Evolutionary conservation across 92 coral and sea anemone genomes (phyloP).

Genomic region (Porites rus): DNA sequence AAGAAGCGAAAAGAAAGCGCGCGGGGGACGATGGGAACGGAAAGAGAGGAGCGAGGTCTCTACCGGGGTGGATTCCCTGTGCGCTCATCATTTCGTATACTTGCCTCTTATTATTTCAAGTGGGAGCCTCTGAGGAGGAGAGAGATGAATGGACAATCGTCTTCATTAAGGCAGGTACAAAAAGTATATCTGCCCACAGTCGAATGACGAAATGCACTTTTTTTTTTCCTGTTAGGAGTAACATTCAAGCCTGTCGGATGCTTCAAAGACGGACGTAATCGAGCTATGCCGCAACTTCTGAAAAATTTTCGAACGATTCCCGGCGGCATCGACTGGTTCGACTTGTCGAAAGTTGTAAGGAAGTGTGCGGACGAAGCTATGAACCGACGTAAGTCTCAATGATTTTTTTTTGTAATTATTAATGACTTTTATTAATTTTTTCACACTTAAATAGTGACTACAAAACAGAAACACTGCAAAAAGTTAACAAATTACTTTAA

Average conservation of each 20-base stretch:
- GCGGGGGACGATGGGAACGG: no score
- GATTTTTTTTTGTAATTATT: neutral
- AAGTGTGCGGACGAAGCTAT: constrained; percentile 59
- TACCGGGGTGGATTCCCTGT: no score
- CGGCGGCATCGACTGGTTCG: constrained; percentile 75
- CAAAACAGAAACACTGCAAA: neutral
- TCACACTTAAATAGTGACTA: neutral
- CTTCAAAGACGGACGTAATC: constrained; percentile 52
- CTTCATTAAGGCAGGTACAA: neutral
- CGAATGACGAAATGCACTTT: neutral
- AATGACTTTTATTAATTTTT: neutral
- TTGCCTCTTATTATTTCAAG: no score
- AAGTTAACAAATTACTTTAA: no score
- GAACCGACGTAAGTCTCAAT: constrained; percentile 12
- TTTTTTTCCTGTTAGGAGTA: neutral
- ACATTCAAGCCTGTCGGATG: constrained; percentile 73
- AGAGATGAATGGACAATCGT: neutral
- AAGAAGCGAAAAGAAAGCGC: no score
- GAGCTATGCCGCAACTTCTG: constrained; percentile 56
- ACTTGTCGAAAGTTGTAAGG: constrained; percentile 70
- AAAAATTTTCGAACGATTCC: constrained; percentile 64
- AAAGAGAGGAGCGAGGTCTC: no score
- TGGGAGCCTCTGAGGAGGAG: no score
- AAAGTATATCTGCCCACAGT: neutral
- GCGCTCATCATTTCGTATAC: no score